Percentiles rank a stretch among this genome's conserved stretches.
phyloP scores from a whole-genome alignment of 2,113 vertebrate genomes.

The Pelmatolapia mariae region DNA sequence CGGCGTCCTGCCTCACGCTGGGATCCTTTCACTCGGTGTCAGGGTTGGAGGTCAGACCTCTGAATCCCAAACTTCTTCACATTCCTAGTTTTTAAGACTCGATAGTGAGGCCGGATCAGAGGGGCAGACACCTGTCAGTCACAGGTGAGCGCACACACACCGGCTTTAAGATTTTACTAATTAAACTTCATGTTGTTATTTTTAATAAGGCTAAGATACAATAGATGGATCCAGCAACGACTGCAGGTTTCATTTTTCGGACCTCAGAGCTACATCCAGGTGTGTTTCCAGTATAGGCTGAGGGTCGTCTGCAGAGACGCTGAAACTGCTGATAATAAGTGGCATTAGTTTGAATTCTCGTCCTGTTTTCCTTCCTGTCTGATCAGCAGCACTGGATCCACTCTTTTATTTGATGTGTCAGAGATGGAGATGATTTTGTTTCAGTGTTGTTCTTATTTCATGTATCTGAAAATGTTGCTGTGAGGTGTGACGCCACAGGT shows the following conservation, averaged over 20 bases:
- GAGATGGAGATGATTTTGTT: background rate
- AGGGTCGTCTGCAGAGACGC: background rate
- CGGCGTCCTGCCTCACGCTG: background rate
- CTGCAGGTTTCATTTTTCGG: background rate
- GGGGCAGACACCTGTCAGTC: background rate
- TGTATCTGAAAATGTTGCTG: background rate
- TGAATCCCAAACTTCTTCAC: accelerated
- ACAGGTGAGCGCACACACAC: accelerated
- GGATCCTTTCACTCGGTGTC: accelerated
- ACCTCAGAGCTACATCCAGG: accelerated
- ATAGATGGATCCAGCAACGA: background rate
- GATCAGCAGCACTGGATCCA: background rate
- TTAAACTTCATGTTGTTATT: background rate
- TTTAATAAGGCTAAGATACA: accelerated
- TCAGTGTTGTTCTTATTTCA: background rate
- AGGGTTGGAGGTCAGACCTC: background rate
- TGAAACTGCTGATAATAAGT: background rate
- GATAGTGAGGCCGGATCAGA: accelerated
- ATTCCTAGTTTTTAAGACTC: background rate
- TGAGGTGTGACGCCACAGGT: background rate
- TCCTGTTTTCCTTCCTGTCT: background rate
- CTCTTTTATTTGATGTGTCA: background rate
- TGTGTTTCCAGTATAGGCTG: background rate
- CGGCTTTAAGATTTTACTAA: accelerated
- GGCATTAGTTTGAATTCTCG: background rate